Conservation (phyloP, 2,113 vertebrate genomes). For the Tragelaphus buxtoni region DNA sequence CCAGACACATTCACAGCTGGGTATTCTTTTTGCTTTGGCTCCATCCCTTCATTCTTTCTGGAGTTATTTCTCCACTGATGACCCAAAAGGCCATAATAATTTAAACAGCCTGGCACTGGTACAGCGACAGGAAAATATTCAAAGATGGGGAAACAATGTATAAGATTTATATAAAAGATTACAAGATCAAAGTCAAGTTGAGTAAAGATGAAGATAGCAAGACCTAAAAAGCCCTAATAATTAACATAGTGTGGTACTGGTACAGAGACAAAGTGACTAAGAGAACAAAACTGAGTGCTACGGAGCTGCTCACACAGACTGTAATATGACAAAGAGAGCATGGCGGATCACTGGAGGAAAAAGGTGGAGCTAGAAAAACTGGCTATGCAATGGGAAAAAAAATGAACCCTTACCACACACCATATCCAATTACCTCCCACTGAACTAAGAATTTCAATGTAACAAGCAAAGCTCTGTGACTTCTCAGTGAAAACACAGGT, state of each 20-base stretch:
- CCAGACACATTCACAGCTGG: no score
- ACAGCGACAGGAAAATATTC: background rate
- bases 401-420: background rate
- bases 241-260: background rate
- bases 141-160: background rate
- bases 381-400: background rate
- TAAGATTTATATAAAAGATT: background rate
- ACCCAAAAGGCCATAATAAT: background rate
- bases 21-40: no score
- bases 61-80: no score
- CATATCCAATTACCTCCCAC: background rate
- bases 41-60: no score
- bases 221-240: background rate
- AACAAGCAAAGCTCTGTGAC: conserved; percentile 9
- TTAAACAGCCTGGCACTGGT: background rate
- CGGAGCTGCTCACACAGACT: background rate
- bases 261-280: background rate
- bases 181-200: background rate
- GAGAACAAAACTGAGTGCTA: background rate
- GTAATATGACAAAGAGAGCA: background rate
- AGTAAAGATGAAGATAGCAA: background rate
- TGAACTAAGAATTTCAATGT: background rate
- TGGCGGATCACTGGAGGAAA: background rate
- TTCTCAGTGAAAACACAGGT: background rate
- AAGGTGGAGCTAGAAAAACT: background rate